These are phyloP conservation scores for Dryoscopus gambensis DNA, from an alignment of 2,113 vertebrate species.

Conservation along the genomic window DNA sequence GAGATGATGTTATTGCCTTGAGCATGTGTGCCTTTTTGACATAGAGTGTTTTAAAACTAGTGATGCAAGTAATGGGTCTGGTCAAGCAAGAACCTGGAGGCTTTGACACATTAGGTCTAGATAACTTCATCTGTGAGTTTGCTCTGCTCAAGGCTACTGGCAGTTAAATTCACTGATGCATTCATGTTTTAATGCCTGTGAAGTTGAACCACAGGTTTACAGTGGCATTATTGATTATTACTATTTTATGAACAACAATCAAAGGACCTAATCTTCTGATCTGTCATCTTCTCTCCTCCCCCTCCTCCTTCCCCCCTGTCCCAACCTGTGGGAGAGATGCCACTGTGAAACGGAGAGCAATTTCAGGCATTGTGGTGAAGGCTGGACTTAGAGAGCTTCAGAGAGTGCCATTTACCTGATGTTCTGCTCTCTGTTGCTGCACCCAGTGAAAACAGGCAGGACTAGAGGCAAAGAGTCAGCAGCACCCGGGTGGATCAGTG, in stretches of 20 bases:
- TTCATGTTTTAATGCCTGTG: neutral
- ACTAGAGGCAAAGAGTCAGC: neutral
- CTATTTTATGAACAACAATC: neutral
- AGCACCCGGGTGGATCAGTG: neutral
- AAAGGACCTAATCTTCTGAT: neutral
- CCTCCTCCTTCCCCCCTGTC: accelerated
- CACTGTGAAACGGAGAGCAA: neutral
- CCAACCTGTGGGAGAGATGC: neutral
- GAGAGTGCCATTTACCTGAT: neutral
- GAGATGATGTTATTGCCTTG: neutral
- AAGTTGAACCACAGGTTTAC: neutral
- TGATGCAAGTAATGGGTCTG: neutral
- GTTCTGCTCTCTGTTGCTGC: neutral
- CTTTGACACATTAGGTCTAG: neutral
- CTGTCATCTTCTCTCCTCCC: neutral
- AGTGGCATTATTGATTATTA: neutral
- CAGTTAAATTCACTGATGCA: neutral
- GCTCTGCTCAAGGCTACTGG: neutral
- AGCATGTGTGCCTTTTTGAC: neutral
- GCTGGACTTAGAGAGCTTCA: neutral
- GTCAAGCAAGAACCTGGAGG: neutral
- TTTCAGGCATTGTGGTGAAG: neutral
- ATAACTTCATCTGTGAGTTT: neutral
- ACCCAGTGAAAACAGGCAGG: neutral
- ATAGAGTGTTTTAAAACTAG: neutral